phyloP scores from a whole-genome alignment of 2,888 invertebrate genomes.

The Drosophila peninsularis region DNA sequence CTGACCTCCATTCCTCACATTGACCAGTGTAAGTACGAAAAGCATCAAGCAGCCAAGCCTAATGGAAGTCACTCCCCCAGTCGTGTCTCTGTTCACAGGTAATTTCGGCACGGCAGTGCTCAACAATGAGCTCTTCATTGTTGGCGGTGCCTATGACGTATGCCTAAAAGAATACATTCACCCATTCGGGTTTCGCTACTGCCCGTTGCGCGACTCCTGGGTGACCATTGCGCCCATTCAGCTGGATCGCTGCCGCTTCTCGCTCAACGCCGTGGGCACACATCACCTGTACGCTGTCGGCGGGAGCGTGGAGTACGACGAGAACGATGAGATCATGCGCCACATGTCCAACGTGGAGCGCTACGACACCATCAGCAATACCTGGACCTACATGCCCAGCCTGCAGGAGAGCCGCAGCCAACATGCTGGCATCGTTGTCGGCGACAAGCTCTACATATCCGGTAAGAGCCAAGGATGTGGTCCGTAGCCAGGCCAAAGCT shows the following conservation, averaged over 20 bases:
- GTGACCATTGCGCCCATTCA: conserved; percentile 88
- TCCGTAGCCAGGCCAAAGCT: too few relatives aligned
- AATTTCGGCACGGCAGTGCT: conserved; percentile 90
- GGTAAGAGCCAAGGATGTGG: conserved; percentile 55
- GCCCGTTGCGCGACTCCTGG: conserved; percentile 88
- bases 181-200: conserved; percentile 89
- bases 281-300: conserved; percentile 87
- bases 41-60: neutral
- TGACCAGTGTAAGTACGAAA: conserved; percentile 86
- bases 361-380: conserved; percentile 86
- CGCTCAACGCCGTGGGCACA: conserved; percentile 86
- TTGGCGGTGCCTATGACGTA: conserved; percentile 90
- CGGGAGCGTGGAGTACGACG: conserved; percentile 87
- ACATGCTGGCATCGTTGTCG: conserved; percentile 86
- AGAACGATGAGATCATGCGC: conserved; percentile 81
- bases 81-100: conserved; percentile 49
- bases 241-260: conserved; percentile 88
- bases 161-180: conserved; percentile 88
- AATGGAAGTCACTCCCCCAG: neutral
- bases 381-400: conserved; percentile 87
- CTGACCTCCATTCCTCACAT: conserved; percentile 90
- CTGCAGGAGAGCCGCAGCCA: conserved; percentile 87
- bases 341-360: conserved; percentile 86
- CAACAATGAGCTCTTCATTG: conserved; percentile 89
- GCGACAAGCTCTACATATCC: conserved; percentile 82